Base-by-base conservation (phyloP, 2,888 invertebrate genomes). In the Macropis europaea region DNA sequence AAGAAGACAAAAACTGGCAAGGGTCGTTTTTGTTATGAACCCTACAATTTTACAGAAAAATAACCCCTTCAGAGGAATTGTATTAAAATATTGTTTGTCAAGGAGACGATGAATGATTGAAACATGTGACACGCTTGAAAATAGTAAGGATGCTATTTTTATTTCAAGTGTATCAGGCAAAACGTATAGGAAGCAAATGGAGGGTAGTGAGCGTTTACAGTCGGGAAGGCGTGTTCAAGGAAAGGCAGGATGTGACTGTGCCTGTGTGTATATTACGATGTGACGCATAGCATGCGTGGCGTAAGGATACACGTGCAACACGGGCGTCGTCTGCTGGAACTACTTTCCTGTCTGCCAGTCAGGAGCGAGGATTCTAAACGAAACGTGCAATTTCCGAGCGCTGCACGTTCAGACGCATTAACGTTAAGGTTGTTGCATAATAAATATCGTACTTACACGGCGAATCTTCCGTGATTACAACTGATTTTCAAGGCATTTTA, bases 251-350 rank as follows among this genome's bases (percentile, higher is more conserved):
- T 70, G 48, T 54, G 57, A 38, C 34, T 57, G 59, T 56, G 63
- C 34, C 36, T 52, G 43, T 66, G 52, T 60, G 56, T 66, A 59
- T 54, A 61, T 69, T 47, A 34, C 36, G 19, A 57, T 62, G 48
- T 56, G 61, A 76, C 62, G 63, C 67, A 66, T 78, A 72, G 42
- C 30, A 50, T 48, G 76, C 60, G 60, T 48, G 67, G 84, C 82
- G 82, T 63, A 83, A 71, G 63, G 59, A 83, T 83, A 83, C 76
- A 72, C 40, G 40, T 26, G 64, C 30, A 47, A 52, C 54, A 76
- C 82, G 81, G 71, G 80, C 76, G 79, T 82, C 82, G 82, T 81
- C 83, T 78, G 82, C 81, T 84, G 73, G 76, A 42, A 75, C 80
- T 82, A 73, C 79, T 82, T 84, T 75, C 38, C 15, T 52, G 42